phyloP scores from a whole-genome alignment of 2,113 vertebrate species.

The Albula goreensis region DNA sequence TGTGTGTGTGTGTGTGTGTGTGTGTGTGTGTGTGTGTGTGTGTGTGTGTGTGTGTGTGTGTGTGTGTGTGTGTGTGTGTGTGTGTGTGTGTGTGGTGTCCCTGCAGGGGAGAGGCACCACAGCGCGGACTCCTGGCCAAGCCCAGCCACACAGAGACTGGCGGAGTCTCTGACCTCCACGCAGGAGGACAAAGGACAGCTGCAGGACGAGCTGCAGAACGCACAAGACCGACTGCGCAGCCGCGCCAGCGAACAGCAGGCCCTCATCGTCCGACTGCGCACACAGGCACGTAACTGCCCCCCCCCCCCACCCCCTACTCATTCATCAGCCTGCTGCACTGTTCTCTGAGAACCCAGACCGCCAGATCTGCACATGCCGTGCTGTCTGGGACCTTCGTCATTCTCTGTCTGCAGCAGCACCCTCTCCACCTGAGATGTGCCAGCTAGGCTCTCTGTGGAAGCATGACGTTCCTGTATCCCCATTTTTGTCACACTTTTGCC shows the following conservation, averaged over 20 bases:
- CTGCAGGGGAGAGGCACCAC: conserved; percentile 43
- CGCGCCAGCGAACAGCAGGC: conserved; percentile 67
- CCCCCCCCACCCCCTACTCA: too few relatives aligned
- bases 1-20: neutral
- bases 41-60: conserved; percentile 14
- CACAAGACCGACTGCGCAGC: conserved; percentile 62
- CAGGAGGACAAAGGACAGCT: conserved; percentile 68
- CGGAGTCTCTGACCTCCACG: conserved; percentile 68
- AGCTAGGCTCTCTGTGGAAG: too few relatives aligned
- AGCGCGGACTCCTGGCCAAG: conserved; percentile 42
- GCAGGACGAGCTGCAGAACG: conserved; percentile 62
- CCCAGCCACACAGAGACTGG: conserved; percentile 62
- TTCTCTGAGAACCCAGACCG: too few relatives aligned
- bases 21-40: too few relatives aligned
- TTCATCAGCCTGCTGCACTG: too few relatives aligned
- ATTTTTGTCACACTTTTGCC: too few relatives aligned
- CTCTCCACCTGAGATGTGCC: too few relatives aligned
- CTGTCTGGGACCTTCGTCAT: too few relatives aligned
- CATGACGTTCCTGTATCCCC: too few relatives aligned
- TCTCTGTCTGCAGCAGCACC: too few relatives aligned
- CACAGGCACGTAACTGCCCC: conserved; percentile 70
- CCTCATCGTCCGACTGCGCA: conserved; percentile 70
- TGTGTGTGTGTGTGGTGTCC: conserved; percentile 45
- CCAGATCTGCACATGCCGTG: too few relatives aligned
- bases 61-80: conserved; percentile 18